Conservation (phyloP, 2,113 vertebrate species). For the Cynocephalus volans region DNA sequence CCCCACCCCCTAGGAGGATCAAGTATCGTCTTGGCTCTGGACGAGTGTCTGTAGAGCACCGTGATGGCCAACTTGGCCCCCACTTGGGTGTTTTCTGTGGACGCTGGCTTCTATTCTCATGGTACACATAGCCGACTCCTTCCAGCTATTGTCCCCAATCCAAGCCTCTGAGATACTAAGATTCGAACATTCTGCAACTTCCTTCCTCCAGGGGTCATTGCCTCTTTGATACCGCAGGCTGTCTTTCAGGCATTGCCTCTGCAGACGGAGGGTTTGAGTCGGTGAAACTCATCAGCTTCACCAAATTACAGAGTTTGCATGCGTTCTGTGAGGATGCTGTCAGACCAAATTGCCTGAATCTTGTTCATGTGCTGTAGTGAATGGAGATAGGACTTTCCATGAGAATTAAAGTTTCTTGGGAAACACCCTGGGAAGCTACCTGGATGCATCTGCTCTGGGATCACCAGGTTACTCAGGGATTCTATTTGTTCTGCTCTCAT, state of each 20-base stretch:
- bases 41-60: not conserved
- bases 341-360: too few species aligned
- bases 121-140: not conserved
- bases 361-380: not conserved
- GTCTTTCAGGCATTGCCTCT: not conserved
- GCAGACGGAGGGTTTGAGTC: not conserved
- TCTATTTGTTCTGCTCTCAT: not conserved
- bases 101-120: not conserved
- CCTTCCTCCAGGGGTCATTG: not conserved
- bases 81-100: not conserved
- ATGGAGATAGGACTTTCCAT: not conserved
- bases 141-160: rapidly evolving
- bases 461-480: not conserved
- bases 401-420: not conserved
- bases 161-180: too few species aligned
- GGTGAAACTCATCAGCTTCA: not conserved
- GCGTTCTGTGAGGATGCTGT: not conserved
- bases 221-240: not conserved
- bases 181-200: not conserved
- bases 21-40: not conserved
- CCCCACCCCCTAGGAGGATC: too few species aligned
- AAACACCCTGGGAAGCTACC: not conserved
- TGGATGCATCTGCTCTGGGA: not conserved
- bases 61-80: too few species aligned
- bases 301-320: not conserved